Base-by-base conservation (phyloP, 2,113 vertebrate genomes). In the Turnix velox region DNA sequence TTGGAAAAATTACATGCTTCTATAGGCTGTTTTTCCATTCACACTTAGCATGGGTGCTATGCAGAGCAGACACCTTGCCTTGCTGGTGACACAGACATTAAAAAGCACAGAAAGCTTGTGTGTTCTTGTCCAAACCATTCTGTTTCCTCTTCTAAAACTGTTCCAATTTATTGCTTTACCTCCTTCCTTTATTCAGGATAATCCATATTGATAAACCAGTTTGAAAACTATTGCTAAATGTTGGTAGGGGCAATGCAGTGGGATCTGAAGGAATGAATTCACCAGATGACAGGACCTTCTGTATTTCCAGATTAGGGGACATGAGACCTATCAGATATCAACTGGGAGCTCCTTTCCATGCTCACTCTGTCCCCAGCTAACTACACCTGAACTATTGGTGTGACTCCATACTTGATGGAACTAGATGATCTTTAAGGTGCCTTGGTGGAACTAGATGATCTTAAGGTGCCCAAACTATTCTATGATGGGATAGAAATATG, bases 361-460 rank as follows among this genome's bases (percentile, higher is more conserved):
- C 27, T 57, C 22, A 5, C 33, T 45, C 33, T n/a, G 30, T 49
- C 33, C 46, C 51, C 23, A 24, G 73, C n/a, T 73, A 15, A 37
- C 51, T 11, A 11, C 45, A 37, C 10, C 40, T 5, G 30, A 37
- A 22, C 37, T 23, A 28, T 18, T 25, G 13, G 0, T 20, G 28
- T 1, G 4, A 39, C 31, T 14, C 37, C 22, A 3, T 2, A 12
- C 4, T 1, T 0, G 1, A 7, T 28, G n/a, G n/a, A n/a, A n/a
- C n/a, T n/a, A n/a, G n/a, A n/a, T n/a, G n/a, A n/a, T n/a, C n/a
- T n/a, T n/a, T n/a, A n/a, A n/a, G n/a, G n/a, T n/a, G n/a, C n/a
- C n/a, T n/a, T n/a, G n/a, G n/a, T n/a, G n/a, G n/a, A n/a, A n/a
- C n/a, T n/a, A n/a, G n/a, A n/a, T n/a, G n/a, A n/a, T n/a, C n/a